A percentile compares a stretch with the other conserved stretches of the same genome.
Conservation (phyloP, 2,797 vertebrate genomes). For the Danio kyathit region DNA sequence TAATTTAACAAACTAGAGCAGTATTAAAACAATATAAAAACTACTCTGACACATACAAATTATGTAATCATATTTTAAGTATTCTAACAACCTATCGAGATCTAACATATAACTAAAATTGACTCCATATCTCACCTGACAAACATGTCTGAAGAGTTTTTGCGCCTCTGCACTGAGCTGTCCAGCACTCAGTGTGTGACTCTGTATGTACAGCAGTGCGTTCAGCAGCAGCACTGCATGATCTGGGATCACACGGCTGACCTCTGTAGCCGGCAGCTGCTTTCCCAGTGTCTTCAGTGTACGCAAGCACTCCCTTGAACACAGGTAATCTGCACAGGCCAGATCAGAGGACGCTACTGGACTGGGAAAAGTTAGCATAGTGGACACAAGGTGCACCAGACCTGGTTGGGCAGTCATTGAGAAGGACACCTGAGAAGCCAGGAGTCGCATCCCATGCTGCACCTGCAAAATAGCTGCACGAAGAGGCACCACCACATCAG, state of each 20-base stretch:
- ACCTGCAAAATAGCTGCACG: conserved; percentile 89
- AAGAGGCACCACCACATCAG: conserved; percentile 85
- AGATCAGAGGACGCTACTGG: conserved; percentile 82
- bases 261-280: conserved; percentile 75
- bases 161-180: conserved; percentile 82
- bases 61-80: background rate
- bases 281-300: conserved; percentile 82
- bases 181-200: conserved; percentile 84
- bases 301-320: conserved; percentile 85
- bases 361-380: conserved; percentile 87
- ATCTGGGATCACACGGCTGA: conserved; percentile 73
- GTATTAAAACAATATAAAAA: background rate
- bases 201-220: conserved; percentile 86
- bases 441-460: conserved; percentile 91
- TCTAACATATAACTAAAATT: background rate
- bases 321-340: conserved; percentile 88
- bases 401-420: conserved; percentile 71
- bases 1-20: background rate
- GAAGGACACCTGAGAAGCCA: conserved; percentile 84
- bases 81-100: background rate
- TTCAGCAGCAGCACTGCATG: conserved; percentile 85
- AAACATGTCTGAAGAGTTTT: conserved; percentile 90
- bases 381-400: conserved; percentile 76
- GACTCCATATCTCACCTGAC: conserved; percentile 80
- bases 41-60: background rate